A percentile compares a stretch with the other conserved stretches of the same genome.
These are phyloP conservation scores for Latrodectus hesperus DNA, from an alignment of 2,888 invertebrate species.

Conservation along the genomic window DNA sequence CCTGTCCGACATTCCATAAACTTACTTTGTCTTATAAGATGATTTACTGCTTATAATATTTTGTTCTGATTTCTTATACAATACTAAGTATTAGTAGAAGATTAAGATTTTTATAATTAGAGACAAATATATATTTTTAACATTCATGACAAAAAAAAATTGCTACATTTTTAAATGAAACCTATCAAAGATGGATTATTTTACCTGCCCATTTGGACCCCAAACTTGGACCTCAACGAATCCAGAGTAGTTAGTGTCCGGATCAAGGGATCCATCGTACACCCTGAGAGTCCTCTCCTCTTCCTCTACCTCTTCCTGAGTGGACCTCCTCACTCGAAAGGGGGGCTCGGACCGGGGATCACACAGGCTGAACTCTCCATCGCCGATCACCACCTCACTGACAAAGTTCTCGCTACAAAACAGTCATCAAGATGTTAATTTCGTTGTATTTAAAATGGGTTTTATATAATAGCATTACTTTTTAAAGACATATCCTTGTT, in stretches of 20 bases:
- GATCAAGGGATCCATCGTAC: conserved; percentile 84
- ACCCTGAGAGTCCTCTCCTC: conserved; percentile 46
- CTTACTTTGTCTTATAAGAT: no score
- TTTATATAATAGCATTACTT: no score
- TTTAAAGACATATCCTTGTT: no score
- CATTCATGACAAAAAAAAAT: conserved; percentile 6
- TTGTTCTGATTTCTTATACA: no score
- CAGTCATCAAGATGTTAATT: neutral
- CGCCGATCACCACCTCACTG: conserved; percentile 59
- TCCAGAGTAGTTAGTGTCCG: conserved; percentile 87
- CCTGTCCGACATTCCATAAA: no score
- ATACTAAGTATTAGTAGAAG: no score
- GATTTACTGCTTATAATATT: no score
- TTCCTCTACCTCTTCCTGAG: conserved; percentile 27
- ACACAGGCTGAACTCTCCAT: conserved; percentile 66
- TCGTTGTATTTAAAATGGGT: no score
- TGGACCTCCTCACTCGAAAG: conserved; percentile 20
- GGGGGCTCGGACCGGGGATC: conserved; percentile 47
- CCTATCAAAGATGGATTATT: neutral
- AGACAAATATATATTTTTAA: no score
- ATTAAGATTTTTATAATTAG: no score
- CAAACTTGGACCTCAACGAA: conserved; percentile 88
- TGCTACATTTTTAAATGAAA: neutral
- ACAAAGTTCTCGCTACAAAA: conserved; percentile 53
- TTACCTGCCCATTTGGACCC: conserved; percentile 73